Base-by-base conservation (phyloP, 2,888 invertebrate species). In the Lepidocyrtinus sp. region DNA sequence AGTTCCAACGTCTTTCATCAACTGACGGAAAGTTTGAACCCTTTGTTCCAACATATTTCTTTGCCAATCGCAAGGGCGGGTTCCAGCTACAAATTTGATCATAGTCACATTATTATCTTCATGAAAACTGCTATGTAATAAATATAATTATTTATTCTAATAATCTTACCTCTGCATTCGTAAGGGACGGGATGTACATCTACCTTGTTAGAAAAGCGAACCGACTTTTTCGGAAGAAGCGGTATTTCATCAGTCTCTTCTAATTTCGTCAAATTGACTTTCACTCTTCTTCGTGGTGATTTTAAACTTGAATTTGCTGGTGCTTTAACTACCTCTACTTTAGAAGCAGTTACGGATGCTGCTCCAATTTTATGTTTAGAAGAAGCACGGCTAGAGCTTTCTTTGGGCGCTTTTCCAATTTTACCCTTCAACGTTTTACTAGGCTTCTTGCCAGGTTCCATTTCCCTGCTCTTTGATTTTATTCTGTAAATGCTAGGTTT, bases 111-210 rank as follows among this genome's bases (percentile, higher is more conserved):
- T n/a, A 65, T 36, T 36, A 36, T 9, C 36, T 9, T 9, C 36
- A 12, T 9, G 36, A 9, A 9, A 36, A 12, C 12, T 36, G 36
- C 7, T 12, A 36, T 36, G 5, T 36, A 36, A 12, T 12, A 36
- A 9, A 36, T 36, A 36, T 36, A 9, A 9, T 15, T 26, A 5
- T 5, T 59, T 59, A 7, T 36, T 36, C 12, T 36, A 36, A 12
- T 9, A 21, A 15, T 17, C 26, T 45, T 81, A 83, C 83, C 82
- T 79, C 83, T 61, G n/a, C 55, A 64, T 62, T 83, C 83, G 50
- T 83, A 83, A 1, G 83, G 83, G 12, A 83, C 80, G 15, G 55
- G n/a, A 36, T 82, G 75, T 0, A 82, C 74, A 7, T 71, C 75
- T 0, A 83, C 67, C 25, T 71, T 82, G 17, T 75, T 73, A 1